These are phyloP conservation scores for Ceratosolen solmsi DNA, from an alignment of 1,140 invertebrate genomes.

Conservation along the genomic window DNA sequence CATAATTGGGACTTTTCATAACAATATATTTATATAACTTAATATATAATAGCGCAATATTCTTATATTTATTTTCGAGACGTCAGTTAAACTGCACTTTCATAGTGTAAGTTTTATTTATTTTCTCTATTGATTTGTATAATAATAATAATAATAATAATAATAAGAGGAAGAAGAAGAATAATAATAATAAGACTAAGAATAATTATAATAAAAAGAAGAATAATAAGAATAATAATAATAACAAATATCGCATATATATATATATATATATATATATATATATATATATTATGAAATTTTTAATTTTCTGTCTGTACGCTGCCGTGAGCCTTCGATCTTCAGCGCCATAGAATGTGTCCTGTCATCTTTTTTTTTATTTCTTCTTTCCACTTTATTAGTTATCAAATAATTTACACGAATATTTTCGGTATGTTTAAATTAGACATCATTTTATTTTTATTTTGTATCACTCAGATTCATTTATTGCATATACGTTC, in stretches of 20 bases:
- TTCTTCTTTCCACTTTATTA: slow-evolving; percentile 1
- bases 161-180: slow-evolving; percentile 43
- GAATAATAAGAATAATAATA: slow-evolving; percentile 48
- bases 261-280: slow-evolving; percentile 47
- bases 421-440: neutral
- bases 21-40: slow-evolving; percentile 47
- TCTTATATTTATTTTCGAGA: slow-evolving; percentile 38
- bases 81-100: slow-evolving; percentile 26
- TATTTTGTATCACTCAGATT: slow-evolving; percentile 14
- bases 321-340: slow-evolving; percentile 61
- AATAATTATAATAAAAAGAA: slow-evolving; percentile 45
- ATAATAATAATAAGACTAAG: slow-evolving; percentile 46
- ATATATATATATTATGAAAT: slow-evolving; percentile 48
- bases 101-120: slow-evolving; percentile 19
- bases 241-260: slow-evolving; percentile 51
- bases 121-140: slow-evolving; percentile 35
- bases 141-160: too few species aligned
- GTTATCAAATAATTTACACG: slow-evolving; percentile 28
- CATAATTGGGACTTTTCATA: slow-evolving; percentile 40
- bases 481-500: slow-evolving; percentile 40
- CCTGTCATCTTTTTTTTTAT: slow-evolving; percentile 3
- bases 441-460: slow-evolving; percentile 6
- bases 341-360: slow-evolving; percentile 23
- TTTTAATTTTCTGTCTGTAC: slow-evolving; percentile 59
- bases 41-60: slow-evolving; percentile 39